Base-by-base conservation (phyloP, 2,888 invertebrate species). In the Ceramica pisi region DNA sequence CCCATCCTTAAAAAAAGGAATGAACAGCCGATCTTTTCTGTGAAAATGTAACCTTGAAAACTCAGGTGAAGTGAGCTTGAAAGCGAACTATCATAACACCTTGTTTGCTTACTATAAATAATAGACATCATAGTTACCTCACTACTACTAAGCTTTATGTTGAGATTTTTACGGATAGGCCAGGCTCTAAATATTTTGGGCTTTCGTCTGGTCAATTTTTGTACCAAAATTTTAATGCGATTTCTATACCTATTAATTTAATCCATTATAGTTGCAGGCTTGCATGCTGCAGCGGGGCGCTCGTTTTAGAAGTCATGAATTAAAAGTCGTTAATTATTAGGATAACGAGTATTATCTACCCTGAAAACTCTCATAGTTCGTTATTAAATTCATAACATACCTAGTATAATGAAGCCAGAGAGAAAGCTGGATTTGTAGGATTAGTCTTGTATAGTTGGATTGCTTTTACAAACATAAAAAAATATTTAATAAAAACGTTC, bases 391-490 rank as follows among this genome's bases (percentile, higher is more conserved):
- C 26, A 12, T 23, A 31, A 69, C 23, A 46, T 48, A 31, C 31
- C 31, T 31, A 38, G 38, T 57, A 6, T 21, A 46, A 5, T 31
- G n/a, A 19, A 51, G 7, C 38, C 10, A 51, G 21, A 23, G n/a
- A 41, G 14, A 14, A 66, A 35, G 14, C 21, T 21, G 21, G 12
- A 23, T 71, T 56, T 56, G 23, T 44, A n/a, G 46, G 26, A 53
- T 71, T 60, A 31, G 53, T 50, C 23, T 16, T 31, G 7, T 56
- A 63, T n/a, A n/a, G n/a, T n/a, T n/a, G n/a, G n/a, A n/a, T n/a
- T n/a, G n/a, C n/a, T n/a, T n/a, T n/a, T n/a, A n/a, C n/a, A n/a
- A n/a, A n/a, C n/a, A n/a, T n/a, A n/a, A n/a, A n/a, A n/a, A n/a
- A n/a, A n/a, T n/a, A n/a, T n/a, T 7, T 19, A 21, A 48, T 1